A percentile compares a stretch with the other conserved stretches of the same genome.
Evolutionary conservation across 2,113 vertebrate species (phyloP).

Genomic region (Mormyrus iriodes): DNA sequence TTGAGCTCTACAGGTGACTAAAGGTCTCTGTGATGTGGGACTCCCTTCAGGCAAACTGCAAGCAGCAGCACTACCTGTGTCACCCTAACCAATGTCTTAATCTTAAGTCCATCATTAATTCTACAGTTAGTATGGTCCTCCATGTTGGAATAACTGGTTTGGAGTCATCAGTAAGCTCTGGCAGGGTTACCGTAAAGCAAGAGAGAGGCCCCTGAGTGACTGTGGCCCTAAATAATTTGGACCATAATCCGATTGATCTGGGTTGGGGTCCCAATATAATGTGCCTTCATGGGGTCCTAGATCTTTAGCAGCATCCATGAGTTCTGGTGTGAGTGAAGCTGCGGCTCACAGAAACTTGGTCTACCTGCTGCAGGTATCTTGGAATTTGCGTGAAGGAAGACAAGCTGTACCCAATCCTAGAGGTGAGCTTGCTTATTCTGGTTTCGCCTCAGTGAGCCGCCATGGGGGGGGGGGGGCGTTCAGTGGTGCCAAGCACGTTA

Average conservation of each 20-base stretch:
- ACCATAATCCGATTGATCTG: neutral
- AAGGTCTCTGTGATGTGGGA: neutral
- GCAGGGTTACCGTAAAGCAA: neutral
- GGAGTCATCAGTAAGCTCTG: neutral
- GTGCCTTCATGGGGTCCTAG: neutral
- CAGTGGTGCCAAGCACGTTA: neutral
- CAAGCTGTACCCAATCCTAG: constrained; percentile 65
- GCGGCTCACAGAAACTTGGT: neutral
- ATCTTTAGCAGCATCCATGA: neutral
- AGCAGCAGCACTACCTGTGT: neutral
- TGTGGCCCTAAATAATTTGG: neutral
- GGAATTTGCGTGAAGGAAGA: constrained; percentile 67
- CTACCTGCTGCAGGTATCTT: constrained; percentile 55
- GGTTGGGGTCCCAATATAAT: neutral
- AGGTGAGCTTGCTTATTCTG: constrained; percentile 49
- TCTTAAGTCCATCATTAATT: neutral
- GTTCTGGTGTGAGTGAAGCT: neutral
- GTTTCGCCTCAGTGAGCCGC: neutral
- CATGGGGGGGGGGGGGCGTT: neutral
- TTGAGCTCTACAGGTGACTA: neutral
- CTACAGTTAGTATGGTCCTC: neutral
- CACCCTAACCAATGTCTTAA: neutral
- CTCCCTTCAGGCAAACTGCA: neutral
- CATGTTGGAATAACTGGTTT: neutral
- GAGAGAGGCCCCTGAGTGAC: neutral